phyloP scores from a whole-genome alignment of 2,888 invertebrate genomes.

The Tridacna crocea region DNA sequence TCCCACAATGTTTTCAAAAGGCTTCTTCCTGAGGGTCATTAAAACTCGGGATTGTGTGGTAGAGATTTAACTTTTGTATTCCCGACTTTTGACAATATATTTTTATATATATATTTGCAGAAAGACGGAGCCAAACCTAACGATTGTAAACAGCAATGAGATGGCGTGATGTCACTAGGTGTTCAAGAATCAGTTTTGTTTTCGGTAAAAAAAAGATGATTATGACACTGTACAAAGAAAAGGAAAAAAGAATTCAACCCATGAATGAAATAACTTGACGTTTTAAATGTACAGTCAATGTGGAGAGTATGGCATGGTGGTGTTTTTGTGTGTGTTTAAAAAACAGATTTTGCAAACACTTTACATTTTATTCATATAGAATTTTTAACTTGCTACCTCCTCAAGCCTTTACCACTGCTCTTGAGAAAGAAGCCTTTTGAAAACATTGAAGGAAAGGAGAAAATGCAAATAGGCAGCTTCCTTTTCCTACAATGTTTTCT shows the following conservation, averaged over 20 bases:
- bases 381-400: not conserved
- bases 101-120: conserved; percentile 61
- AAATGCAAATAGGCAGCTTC: too few relatives aligned
- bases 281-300: not conserved
- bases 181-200: not conserved
- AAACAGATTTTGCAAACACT: not conserved
- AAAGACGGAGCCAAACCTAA: conserved; percentile 68
- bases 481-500: too few relatives aligned
- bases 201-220: not conserved
- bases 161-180: not conserved
- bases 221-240: too few relatives aligned
- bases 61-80: not conserved
- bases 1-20: not conserved
- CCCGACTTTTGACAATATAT: not conserved
- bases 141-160: conserved; percentile 79
- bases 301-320: not conserved
- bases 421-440: too few relatives aligned
- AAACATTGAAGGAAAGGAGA: too few relatives aligned
- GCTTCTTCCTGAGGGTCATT: not conserved
- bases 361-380: not conserved
- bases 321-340: not conserved
- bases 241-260: not conserved
- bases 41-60: not conserved
- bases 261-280: not conserved
- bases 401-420: too few relatives aligned